A percentile compares a stretch with the other conserved stretches of the same genome.
Conservation (phyloP, 2,797 vertebrate genomes). For the Coendou prehensilis region DNA sequence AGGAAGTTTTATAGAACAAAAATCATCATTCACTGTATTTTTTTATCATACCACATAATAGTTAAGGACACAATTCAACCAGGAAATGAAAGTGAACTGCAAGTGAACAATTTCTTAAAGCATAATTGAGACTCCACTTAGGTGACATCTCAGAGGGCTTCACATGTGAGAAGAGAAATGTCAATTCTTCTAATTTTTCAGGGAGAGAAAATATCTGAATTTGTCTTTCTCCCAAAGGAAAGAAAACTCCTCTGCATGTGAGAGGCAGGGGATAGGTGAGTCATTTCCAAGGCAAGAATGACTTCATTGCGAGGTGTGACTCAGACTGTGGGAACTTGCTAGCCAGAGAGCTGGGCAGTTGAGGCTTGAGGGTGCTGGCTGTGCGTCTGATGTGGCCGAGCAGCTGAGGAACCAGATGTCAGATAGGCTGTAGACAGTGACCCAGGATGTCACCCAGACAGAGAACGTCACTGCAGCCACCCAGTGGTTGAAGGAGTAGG, state of each 20-base stretch:
- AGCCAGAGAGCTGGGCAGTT: constrained; percentile 90
- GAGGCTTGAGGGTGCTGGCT: constrained; percentile 92
- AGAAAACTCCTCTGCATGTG: background rate
- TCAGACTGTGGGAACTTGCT: constrained; percentile 92
- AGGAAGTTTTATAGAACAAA: too few species aligned
- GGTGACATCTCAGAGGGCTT: background rate
- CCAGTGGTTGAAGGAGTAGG: constrained; percentile 61
- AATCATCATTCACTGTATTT: background rate
- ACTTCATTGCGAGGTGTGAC: constrained; percentile 85
- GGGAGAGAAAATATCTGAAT: constrained; percentile 19
- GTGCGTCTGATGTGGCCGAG: constrained; percentile 91
- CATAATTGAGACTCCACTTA: background rate
- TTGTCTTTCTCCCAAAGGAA: background rate
- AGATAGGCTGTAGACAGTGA: constrained; percentile 34
- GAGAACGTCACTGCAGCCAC: constrained; percentile 66
- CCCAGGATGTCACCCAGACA: constrained; percentile 69
- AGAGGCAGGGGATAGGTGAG: constrained; percentile 68
- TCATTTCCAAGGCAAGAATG: constrained; percentile 82
- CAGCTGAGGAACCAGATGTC: constrained; percentile 79
- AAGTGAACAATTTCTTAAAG: background rate
- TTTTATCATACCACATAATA: background rate
- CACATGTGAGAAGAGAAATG: background rate
- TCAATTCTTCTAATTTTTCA: background rate
- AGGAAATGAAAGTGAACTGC: background rate
- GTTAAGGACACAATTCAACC: background rate